phyloP scores from a whole-genome alignment of 2,888 invertebrate species.

The Diachrysia chrysitis region DNA sequence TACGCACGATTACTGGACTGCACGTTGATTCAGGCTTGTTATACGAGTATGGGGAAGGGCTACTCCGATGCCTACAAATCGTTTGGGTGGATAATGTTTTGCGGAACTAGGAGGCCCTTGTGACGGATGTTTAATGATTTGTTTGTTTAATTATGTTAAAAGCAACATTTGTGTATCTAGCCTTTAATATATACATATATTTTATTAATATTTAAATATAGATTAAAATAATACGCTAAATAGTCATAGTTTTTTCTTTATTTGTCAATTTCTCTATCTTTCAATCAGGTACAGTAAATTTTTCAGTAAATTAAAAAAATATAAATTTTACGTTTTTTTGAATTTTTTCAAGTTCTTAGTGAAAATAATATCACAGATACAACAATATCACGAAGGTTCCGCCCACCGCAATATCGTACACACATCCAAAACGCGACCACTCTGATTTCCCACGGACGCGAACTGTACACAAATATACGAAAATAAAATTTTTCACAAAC shows the following conservation, averaged over 20 bases:
- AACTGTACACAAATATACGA: slow-evolving; percentile 81
- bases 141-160: background rate
- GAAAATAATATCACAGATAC: slow-evolving; percentile 81
- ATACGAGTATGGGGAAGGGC: slow-evolving; percentile 39
- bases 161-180: background rate
- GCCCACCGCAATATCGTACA: slow-evolving; percentile 71
- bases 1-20: slow-evolving; percentile 79
- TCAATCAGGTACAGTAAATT: slow-evolving; percentile 83
- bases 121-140: slow-evolving; percentile 1
- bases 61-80: slow-evolving; percentile 28
- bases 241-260: slow-evolving; percentile 77
- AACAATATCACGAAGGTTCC: slow-evolving; percentile 68
- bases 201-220: background rate
- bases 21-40: slow-evolving; percentile 74
- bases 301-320: slow-evolving; percentile 74
- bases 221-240: slow-evolving; percentile 57
- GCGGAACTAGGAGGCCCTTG: background rate
- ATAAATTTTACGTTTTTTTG: slow-evolving; percentile 82
- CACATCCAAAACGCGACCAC: slow-evolving; percentile 80
- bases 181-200: background rate
- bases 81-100: slow-evolving; percentile 29
- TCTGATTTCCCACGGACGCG: slow-evolving; percentile 76
- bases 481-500: slow-evolving; percentile 83
- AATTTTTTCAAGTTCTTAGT: slow-evolving; percentile 68
- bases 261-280: slow-evolving; percentile 82